Conservation (phyloP, 2,888 invertebrate genomes). For the Lamproptera curius region DNA sequence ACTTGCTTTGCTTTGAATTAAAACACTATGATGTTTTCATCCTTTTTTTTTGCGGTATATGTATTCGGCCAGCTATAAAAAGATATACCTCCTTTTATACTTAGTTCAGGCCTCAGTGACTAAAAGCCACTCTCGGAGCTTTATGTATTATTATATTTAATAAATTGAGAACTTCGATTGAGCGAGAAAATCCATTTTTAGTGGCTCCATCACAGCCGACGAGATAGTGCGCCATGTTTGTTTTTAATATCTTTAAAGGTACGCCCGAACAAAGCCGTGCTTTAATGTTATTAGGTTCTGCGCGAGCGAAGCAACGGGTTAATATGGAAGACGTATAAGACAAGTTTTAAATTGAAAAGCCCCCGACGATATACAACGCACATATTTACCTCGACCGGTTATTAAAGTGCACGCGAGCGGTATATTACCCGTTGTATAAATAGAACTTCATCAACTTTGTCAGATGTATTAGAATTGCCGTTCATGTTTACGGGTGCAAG, state of each 20-base stretch:
- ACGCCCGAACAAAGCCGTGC: slow-evolving; percentile 22
- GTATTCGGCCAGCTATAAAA: no score
- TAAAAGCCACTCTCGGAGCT: no score
- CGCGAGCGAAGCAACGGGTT: slow-evolving; percentile 22
- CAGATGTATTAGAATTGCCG: slow-evolving; percentile 18
- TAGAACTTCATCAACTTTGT: slow-evolving; percentile 20
- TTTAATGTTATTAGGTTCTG: slow-evolving; percentile 22
- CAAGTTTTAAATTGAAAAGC: slow-evolving; percentile 21
- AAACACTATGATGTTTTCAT: no score
- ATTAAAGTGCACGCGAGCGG: slow-evolving; percentile 19
- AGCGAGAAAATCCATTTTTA: no score
- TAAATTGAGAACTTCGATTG: no score
- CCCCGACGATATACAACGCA: slow-evolving; percentile 16
- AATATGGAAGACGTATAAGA: slow-evolving; percentile 24
- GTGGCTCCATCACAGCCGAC: neutral
- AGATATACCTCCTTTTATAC: no score
- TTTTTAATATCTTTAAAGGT: slow-evolving; percentile 28
- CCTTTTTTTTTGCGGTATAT: no score
- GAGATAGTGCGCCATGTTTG: slow-evolving; percentile 25
- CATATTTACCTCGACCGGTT: slow-evolving; percentile 16
- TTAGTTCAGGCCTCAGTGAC: no score
- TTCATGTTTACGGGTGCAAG: slow-evolving; percentile 1
- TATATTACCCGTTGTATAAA: slow-evolving; percentile 19
- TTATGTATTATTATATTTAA: no score
- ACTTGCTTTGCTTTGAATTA: no score